Percentiles rank a stretch among this genome's conserved stretches.
Evolutionary conservation across 2,113 vertebrate species (phyloP).

Genomic region (Tiliqua scincoides): DNA sequence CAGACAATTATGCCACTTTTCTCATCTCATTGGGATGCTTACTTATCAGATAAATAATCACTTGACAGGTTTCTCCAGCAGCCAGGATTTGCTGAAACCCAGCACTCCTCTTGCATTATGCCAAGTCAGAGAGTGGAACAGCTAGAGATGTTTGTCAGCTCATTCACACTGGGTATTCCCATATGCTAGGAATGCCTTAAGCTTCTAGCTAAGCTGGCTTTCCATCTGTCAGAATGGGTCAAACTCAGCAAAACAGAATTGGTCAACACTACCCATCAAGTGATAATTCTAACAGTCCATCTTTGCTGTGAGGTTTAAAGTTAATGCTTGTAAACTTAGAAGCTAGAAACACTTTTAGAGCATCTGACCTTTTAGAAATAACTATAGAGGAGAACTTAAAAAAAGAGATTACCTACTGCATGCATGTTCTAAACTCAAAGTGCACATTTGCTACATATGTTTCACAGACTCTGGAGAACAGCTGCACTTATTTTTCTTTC

Average conservation of each 20-base stretch:
- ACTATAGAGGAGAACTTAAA: not conserved
- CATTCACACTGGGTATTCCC: not conserved
- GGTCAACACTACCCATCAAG: not conserved
- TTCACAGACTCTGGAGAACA: not conserved
- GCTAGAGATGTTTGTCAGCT: not conserved
- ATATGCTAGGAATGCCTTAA: not conserved
- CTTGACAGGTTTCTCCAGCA: not conserved
- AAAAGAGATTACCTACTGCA: not conserved
- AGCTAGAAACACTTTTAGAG: not conserved
- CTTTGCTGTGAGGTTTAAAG: not conserved
- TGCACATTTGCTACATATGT: not conserved
- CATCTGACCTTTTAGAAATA: not conserved
- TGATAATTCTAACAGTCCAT: not conserved
- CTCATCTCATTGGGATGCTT: not conserved
- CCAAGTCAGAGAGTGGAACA: not conserved
- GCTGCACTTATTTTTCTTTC: not conserved
- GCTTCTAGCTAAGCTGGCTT: fast-evolving
- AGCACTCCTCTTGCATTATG: not conserved
- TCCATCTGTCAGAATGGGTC: not conserved
- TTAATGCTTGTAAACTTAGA: not conserved
- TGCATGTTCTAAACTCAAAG: not conserved
- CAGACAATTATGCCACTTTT: not conserved
- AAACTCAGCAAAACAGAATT: not conserved
- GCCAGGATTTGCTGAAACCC: not conserved
- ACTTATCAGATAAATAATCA: not conserved